These are phyloP conservation scores for Melanophora roralis DNA, from an alignment of 2,888 invertebrate genomes.

Conservation along the genomic window DNA sequence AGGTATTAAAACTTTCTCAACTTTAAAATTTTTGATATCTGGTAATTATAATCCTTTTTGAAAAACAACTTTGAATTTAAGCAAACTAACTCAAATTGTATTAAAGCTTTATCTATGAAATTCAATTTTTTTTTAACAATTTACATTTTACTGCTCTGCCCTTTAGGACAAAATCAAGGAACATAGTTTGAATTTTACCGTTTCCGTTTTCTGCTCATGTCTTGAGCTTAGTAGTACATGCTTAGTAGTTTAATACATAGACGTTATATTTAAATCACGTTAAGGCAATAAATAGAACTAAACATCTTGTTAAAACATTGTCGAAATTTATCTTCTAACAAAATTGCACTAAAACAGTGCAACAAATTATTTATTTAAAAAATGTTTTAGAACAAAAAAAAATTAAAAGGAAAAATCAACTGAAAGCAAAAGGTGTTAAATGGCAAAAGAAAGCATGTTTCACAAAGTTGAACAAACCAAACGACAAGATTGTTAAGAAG, in stretches of 20 bases:
- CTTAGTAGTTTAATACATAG: not conserved
- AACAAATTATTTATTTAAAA: no score
- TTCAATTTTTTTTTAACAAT: not conserved
- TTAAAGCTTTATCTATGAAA: no score
- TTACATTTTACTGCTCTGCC: not conserved
- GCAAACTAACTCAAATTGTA: no score
- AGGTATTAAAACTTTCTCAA: not conserved
- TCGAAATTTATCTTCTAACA: conserved; percentile 50
- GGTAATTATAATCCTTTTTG: no score
- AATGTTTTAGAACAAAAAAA: no score
- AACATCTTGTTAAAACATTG: conserved; percentile 58
- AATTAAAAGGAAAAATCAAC: not conserved
- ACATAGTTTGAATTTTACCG: not conserved
- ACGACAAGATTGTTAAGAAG: not conserved
- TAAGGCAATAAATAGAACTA: conserved; percentile 54
- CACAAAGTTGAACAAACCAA: conserved; percentile 1
- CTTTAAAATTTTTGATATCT: no score
- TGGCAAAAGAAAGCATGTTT: conserved; percentile 22
- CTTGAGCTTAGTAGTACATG: not conserved
- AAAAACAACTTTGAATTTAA: no score
- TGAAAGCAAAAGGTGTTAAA: conserved; percentile 28
- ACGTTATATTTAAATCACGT: conserved; percentile 47
- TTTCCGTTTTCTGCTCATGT: not conserved
- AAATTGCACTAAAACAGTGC: conserved; percentile 29
- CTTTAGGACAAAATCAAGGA: not conserved